phyloP scores from a whole-genome alignment of 2,888 invertebrate genomes.

The Drosophila neonasuta region DNA sequence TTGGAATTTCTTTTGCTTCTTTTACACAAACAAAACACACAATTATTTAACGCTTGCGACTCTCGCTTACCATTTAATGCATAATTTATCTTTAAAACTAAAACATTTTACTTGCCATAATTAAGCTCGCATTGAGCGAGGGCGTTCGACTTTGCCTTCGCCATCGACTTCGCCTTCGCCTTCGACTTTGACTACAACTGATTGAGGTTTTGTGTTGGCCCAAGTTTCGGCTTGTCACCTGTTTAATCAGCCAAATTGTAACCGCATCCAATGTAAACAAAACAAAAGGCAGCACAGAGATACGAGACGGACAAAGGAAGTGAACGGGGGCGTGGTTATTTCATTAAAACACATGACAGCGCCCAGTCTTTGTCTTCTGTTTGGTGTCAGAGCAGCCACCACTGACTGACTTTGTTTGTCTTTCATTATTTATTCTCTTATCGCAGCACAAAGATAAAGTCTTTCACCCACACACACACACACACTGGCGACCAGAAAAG shows the following conservation, averaged over 20 bases:
- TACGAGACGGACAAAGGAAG: neutral
- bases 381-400: slow-evolving; percentile 35
- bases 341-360: slow-evolving; percentile 59
- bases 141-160: neutral
- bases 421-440: slow-evolving; percentile 73
- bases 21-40: slow-evolving; percentile 25
- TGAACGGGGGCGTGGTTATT: slow-evolving; percentile 43
- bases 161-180: neutral
- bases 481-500: neutral
- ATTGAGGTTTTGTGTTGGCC: slow-evolving; percentile 25
- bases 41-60: slow-evolving; percentile 64
- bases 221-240: slow-evolving; percentile 62
- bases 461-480: slow-evolving; percentile 7
- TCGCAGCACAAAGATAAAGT: slow-evolving; percentile 42
- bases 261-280: slow-evolving; percentile 40
- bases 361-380: slow-evolving; percentile 27
- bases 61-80: slow-evolving; percentile 49
- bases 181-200: neutral
- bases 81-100: slow-evolving; percentile 60
- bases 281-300: slow-evolving; percentile 24
- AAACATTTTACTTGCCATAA: slow-evolving; percentile 43
- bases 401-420: slow-evolving; percentile 64
- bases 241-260: slow-evolving; percentile 36
- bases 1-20: slow-evolving; percentile 44
- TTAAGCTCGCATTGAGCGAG: slow-evolving; percentile 31